phyloP scores from a whole-genome alignment of 2,113 vertebrate species.

The Rhizomys pruinosus region DNA sequence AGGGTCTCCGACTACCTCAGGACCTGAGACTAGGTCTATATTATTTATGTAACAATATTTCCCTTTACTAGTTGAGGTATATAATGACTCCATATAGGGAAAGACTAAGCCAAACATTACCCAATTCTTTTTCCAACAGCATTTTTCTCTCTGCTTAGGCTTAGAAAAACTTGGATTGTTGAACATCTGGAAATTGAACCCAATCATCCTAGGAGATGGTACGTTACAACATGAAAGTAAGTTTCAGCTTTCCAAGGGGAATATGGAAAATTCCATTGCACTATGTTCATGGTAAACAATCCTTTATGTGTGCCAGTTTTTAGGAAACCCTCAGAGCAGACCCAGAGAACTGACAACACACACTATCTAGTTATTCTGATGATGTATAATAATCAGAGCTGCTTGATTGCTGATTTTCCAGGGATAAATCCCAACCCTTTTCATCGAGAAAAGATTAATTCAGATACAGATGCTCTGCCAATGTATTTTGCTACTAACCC shows the following conservation, averaged over 20 bases:
- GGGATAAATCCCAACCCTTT: slow-evolving; percentile 16
- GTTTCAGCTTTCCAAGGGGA: neutral
- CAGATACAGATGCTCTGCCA: neutral
- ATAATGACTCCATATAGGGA: neutral
- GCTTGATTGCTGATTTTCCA: slow-evolving; percentile 37
- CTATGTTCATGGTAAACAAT: neutral
- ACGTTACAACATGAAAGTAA: neutral
- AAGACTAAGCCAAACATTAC: neutral
- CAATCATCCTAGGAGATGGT: neutral
- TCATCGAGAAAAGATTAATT: slow-evolving; percentile 51
- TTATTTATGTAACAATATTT: neutral
- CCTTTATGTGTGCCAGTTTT: slow-evolving; percentile 28
- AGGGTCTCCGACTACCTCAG: neutral
- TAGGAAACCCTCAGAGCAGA: neutral
- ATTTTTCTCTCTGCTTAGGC: neutral
- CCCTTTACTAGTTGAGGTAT: neutral
- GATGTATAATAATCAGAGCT: neutral
- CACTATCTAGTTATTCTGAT: slow-evolving; percentile 29
- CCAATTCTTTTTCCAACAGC: neutral
- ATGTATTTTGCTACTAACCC: slow-evolving; percentile 25
- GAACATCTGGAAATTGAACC: slow-evolving; percentile 22
- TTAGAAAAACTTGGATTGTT: slow-evolving; percentile 23
- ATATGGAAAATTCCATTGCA: neutral
- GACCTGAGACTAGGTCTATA: neutral
- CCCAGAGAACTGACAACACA: neutral